Evolutionary conservation across 2,113 vertebrate genomes (phyloP).

Genomic region (Ptilonorhynchus violaceus): DNA sequence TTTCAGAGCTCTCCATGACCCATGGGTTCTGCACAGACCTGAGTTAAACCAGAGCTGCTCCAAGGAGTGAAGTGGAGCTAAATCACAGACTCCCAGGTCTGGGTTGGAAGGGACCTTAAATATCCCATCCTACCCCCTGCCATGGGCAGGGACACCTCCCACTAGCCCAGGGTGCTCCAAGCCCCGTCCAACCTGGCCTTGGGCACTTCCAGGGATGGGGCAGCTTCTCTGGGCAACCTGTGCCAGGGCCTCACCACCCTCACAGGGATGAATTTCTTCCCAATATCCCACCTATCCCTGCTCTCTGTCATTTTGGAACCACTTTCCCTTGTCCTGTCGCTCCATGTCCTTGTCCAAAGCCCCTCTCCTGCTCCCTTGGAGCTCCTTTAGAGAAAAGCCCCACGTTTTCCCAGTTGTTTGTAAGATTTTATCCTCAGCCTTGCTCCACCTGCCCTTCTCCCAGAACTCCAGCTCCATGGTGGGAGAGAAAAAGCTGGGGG

Average conservation of each 20-base stretch:
- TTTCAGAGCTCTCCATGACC: not conserved
- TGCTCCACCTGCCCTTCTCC: not conserved
- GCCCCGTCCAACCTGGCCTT: not conserved
- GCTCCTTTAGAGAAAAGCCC: not conserved
- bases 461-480: not conserved
- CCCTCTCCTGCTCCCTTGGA: not conserved
- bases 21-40: not conserved
- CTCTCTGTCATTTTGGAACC: no score
- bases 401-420: not conserved
- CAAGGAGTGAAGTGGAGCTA: not conserved
- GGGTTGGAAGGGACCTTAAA: not conserved
- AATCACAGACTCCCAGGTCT: not conserved
- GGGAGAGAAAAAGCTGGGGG: not conserved
- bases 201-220: not conserved
- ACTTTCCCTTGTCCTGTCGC: not conserved
- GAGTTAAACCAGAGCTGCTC: not conserved
- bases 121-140: rapidly evolving
- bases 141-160: not conserved
- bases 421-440: not conserved
- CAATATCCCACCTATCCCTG: not conserved
- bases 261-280: rapidly evolving
- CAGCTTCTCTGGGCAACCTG: not conserved
- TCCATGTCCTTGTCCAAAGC: not conserved
- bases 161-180: not conserved
- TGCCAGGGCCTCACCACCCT: not conserved